phyloP scores from a whole-genome alignment of 2,797 vertebrate species.

The Eupleurogrammus muticus region DNA sequence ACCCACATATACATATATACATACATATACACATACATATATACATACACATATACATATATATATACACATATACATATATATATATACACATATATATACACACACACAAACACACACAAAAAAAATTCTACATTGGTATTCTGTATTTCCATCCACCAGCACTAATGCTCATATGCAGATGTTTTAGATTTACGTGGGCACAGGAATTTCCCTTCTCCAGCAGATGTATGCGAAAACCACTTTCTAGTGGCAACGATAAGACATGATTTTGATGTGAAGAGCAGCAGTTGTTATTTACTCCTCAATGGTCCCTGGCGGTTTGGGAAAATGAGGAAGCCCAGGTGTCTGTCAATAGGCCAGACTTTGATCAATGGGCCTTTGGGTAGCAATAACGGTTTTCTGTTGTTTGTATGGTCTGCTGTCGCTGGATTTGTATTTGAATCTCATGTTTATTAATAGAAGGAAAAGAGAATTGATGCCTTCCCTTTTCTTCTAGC shows the following conservation, averaged over 20 bases:
- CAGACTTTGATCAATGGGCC: constrained; percentile 62
- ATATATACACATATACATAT: no score
- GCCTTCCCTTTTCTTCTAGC: constrained; percentile 25
- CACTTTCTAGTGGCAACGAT: not conserved
- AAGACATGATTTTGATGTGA: constrained; percentile 17
- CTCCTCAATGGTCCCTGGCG: constrained; percentile 36
- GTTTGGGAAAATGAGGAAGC: constrained; percentile 47
- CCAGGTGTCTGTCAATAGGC: constrained; percentile 57
- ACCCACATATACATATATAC: no score
- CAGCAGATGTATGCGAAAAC: not conserved
- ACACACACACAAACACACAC: no score
- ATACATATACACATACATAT: no score
- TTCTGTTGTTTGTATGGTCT: constrained; percentile 43
- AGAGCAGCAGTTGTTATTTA: constrained; percentile 57
- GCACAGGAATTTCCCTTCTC: not conserved
- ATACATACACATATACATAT: no score
- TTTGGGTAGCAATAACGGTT: constrained; percentile 48
- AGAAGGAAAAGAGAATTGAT: constrained; percentile 5
- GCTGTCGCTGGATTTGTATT: constrained; percentile 19
- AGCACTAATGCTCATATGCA: no score
- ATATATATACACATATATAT: no score
- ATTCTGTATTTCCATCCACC: no score
- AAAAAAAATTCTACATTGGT: no score
- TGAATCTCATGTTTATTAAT: constrained; percentile 57
- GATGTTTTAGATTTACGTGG: not conserved